Base-by-base conservation (phyloP, 2,888 invertebrate genomes). In the Blomia tropicalis region DNA sequence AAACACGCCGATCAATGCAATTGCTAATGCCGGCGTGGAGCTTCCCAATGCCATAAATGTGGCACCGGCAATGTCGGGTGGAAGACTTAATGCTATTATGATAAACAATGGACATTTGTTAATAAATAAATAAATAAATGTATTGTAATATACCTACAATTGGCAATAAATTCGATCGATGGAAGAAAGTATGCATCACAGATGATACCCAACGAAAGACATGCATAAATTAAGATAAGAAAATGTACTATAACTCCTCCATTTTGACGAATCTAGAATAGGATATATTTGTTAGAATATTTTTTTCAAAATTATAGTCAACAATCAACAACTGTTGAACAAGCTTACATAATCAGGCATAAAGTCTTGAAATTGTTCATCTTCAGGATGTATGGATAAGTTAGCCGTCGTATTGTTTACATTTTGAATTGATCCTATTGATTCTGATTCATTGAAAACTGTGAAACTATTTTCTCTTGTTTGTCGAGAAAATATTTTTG, bases 41-140 rank as follows among this genome's bases (percentile, higher is more conserved):
- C 88, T 89, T 32, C 89, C 90, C n/a, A 89, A 84, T 27, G 90
- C 91, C 90, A 91, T 91, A 73, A 91, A 89, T 3, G 90, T 91
- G 59, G 90, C 90, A n/a, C 89, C 90, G 36, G 89, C 89, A 66
- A 91, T 87, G 75, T 90, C 90, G 70, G 84, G 83, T 44, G 84
- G 83, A 82, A 86, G 29, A 1, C 27, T 29, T n/a, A 62, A n/a
- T n/a, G n/a, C n/a, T n/a, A n/a, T n/a, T n/a, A n/a, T n/a, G n/a
- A n/a, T n/a, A n/a, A n/a, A n/a, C n/a, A n/a, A n/a, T n/a, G n/a
- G n/a, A n/a, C n/a, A n/a, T n/a, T n/a, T n/a, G n/a, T n/a, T n/a
- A n/a, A n/a, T n/a, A 36, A 36, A 36, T 17, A 17, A 36, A 17
- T 11, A 36, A 36, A 36, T 17, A 17, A 17, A 36, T 11, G 17